A percentile compares a stretch with the other conserved stretches of the same genome.
phyloP scores from a whole-genome alignment of 2,888 invertebrate species.

The Andricus curvator region DNA sequence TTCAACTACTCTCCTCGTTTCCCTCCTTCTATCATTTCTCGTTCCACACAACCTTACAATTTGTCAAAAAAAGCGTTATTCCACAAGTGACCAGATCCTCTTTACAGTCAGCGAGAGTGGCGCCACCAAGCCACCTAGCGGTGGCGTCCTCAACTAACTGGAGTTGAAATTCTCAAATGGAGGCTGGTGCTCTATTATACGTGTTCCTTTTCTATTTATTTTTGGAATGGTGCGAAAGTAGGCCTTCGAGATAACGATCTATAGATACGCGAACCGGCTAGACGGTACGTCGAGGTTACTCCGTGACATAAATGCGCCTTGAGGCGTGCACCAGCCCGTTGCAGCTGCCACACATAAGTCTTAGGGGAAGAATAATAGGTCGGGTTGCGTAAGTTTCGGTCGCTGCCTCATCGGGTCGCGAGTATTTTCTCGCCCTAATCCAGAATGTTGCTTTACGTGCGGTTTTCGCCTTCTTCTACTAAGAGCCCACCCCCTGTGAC shows the following conservation, averaged over 20 bases:
- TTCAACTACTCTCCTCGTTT: too few relatives aligned
- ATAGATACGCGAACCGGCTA: constrained; percentile 52
- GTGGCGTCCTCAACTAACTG: not conserved
- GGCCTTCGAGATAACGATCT: constrained; percentile 57
- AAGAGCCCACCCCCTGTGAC: constrained; percentile 1
- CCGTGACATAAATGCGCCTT: constrained; percentile 61
- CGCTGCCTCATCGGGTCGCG: constrained; percentile 55
- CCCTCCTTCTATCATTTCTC: too few relatives aligned
- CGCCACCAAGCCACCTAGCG: not conserved
- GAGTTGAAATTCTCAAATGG: not conserved
- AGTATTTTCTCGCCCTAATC: constrained; percentile 48
- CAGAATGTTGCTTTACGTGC: constrained; percentile 27
- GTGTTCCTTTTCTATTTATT: not conserved
- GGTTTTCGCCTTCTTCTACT: constrained; percentile 11
- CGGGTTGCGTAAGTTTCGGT: constrained; percentile 62
- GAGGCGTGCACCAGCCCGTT: constrained; percentile 54
- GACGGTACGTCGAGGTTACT: constrained; percentile 60
- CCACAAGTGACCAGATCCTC: too few relatives aligned
- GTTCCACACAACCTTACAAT: too few relatives aligned
- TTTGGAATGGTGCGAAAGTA: constrained; percentile 48
- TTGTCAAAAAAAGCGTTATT: too few relatives aligned
- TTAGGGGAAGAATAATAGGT: constrained; percentile 70
- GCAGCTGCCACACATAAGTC: constrained; percentile 74
- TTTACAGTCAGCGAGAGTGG: too few relatives aligned
- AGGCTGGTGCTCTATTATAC: not conserved